Conservation (phyloP, 2,797 vertebrate species). For the Vultur gryphus region DNA sequence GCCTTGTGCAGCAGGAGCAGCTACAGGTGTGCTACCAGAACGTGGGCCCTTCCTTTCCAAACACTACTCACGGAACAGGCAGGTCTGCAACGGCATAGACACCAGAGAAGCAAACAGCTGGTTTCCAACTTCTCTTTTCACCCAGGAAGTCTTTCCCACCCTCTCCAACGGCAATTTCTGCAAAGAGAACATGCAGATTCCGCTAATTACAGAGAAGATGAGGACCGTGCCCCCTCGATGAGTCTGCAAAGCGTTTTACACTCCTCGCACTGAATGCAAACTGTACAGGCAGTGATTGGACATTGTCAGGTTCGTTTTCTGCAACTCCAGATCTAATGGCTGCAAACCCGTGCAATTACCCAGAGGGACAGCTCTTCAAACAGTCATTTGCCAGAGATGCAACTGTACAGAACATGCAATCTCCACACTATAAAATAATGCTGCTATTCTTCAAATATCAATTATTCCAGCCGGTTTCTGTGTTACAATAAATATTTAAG, state of each 20-base stretch:
- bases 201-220: background rate
- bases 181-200: background rate
- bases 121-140: background rate
- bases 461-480: background rate
- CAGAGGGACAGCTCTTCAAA: background rate
- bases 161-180: background rate
- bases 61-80: background rate
- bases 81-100: fast-evolving
- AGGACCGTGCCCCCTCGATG: background rate
- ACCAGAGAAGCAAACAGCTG: background rate
- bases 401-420: background rate
- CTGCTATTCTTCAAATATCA: background rate
- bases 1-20: background rate
- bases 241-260: background rate
- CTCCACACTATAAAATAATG: background rate
- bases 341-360: fast-evolving
- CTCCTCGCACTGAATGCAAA: background rate
- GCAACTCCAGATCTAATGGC: background rate
- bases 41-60: background rate
- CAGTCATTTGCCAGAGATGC: background rate
- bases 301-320: background rate
- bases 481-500: background rate
- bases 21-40: background rate
- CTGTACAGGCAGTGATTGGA: fast-evolving
- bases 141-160: background rate